phyloP scores from a whole-genome alignment of 1,140 invertebrate species.

The Tetragonula clypearis region DNA sequence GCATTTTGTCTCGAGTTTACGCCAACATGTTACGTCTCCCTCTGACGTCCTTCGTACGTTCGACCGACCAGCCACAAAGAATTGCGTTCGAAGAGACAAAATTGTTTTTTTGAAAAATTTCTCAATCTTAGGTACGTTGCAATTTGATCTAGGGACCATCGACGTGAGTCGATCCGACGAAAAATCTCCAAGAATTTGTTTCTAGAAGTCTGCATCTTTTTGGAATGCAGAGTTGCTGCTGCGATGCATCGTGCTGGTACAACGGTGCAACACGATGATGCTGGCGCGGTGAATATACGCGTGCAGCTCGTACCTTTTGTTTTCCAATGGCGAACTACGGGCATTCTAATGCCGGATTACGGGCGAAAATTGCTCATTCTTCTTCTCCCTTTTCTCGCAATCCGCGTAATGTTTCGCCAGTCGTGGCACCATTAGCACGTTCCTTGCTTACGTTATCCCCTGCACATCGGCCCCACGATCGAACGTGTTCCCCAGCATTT shows the following conservation, averaged over 20 bases:
- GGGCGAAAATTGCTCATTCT: slow-evolving; percentile 19
- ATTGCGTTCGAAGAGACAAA: no score
- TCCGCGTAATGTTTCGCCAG: slow-evolving; percentile 23
- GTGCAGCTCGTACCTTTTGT: slow-evolving; percentile 16
- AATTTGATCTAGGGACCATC: neutral
- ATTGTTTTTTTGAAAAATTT: no score
- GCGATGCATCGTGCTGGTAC: neutral
- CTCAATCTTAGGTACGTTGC: neutral
- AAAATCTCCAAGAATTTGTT: neutral
- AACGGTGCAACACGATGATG: slow-evolving; percentile 6
- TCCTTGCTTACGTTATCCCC: neutral
- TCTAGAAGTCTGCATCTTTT: slow-evolving; percentile 1
- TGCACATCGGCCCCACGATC: neutral
- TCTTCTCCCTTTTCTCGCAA: slow-evolving; percentile 24
- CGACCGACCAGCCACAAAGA: neutral
- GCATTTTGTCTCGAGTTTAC: neutral
- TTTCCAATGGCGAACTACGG: slow-evolving; percentile 28
- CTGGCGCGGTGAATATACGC: slow-evolving; percentile 21
- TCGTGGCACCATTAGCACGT: slow-evolving; percentile 22
- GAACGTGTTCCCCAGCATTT: neutral
- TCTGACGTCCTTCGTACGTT: neutral
- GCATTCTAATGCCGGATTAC: slow-evolving; percentile 37
- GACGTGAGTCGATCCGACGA: no score
- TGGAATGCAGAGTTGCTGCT: neutral
- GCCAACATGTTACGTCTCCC: neutral